phyloP scores from a whole-genome alignment of 2,797 vertebrate genomes.

The Eurystomus glaucurus region DNA sequence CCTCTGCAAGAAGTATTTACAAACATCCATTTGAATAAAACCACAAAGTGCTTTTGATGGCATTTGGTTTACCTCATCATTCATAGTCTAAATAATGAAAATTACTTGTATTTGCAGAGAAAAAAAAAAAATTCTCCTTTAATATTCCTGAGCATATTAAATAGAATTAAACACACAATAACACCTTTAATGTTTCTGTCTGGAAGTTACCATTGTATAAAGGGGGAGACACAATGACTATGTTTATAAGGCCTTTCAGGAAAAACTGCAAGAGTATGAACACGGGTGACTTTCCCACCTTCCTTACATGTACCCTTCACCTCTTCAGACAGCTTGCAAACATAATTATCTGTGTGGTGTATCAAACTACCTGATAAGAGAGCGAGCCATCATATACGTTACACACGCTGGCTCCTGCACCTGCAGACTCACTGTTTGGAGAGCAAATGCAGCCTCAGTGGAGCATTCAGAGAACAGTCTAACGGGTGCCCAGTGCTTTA shows the following conservation, averaged over 20 bases:
- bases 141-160: neutral
- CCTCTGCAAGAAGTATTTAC: constrained; percentile 68
- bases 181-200: neutral
- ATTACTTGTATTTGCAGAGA: constrained; percentile 1
- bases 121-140: neutral
- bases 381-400: no score
- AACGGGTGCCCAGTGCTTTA: neutral
- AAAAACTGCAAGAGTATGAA: neutral
- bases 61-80: constrained; percentile 67
- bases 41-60: constrained; percentile 56
- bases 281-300: neutral
- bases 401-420: neutral
- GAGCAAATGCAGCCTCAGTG: neutral
- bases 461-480: neutral
- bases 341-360: neutral
- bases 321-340: neutral
- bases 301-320: neutral
- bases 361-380: neutral
- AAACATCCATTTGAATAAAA: constrained; percentile 70
- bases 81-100: constrained; percentile 63
- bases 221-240: neutral
- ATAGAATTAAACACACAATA: neutral
- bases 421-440: neutral
- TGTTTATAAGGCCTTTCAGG: neutral
- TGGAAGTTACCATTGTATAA: neutral